Evolutionary conservation across 1,140 invertebrate genomes (phyloP).

Genomic region (Ganaspis sp.): DNA sequence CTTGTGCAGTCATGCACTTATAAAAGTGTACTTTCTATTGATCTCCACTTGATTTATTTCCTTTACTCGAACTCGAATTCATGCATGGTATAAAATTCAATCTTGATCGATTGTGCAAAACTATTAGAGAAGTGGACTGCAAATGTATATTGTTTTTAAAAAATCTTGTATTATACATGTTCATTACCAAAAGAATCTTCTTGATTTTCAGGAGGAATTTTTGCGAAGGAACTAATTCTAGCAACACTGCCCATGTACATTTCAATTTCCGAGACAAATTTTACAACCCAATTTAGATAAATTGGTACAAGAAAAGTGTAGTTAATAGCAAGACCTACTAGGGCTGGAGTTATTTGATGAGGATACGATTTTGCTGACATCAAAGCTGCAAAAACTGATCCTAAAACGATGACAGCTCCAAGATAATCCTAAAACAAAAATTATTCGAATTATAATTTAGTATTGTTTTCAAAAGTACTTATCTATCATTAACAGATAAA

Average conservation of each 20-base stretch:
- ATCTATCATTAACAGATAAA: too few relatives aligned
- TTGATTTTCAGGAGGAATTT: constrained; percentile 79
- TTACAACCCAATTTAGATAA: constrained; percentile 89
- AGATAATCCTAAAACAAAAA: constrained; percentile 83
- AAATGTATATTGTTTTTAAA: too few relatives aligned
- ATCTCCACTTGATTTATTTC: too few relatives aligned
- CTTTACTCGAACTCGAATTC: too few relatives aligned
- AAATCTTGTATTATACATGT: neutral
- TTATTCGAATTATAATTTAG: neutral
- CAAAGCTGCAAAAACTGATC: constrained; percentile 82
- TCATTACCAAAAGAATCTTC: neutral
- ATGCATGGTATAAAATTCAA: too few relatives aligned
- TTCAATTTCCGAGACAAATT: constrained; percentile 87
- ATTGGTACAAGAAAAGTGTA: constrained; percentile 88
- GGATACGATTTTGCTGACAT: constrained; percentile 77
- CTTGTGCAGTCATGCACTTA: too few relatives aligned
- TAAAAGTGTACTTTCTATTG: too few relatives aligned
- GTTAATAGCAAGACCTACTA: constrained; percentile 80
- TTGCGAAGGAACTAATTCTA: constrained; percentile 81
- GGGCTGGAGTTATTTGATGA: constrained; percentile 73
- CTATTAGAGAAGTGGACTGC: neutral
- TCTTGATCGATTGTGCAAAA: neutral
- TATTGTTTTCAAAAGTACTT: too few relatives aligned
- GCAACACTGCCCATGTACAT: constrained; percentile 88
- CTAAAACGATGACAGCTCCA: constrained; percentile 86